Percentiles rank a stretch among this genome's conserved stretches.
Conservation (phyloP, 2,113 vertebrate genomes). For the Gopherus flavomarginatus region DNA sequence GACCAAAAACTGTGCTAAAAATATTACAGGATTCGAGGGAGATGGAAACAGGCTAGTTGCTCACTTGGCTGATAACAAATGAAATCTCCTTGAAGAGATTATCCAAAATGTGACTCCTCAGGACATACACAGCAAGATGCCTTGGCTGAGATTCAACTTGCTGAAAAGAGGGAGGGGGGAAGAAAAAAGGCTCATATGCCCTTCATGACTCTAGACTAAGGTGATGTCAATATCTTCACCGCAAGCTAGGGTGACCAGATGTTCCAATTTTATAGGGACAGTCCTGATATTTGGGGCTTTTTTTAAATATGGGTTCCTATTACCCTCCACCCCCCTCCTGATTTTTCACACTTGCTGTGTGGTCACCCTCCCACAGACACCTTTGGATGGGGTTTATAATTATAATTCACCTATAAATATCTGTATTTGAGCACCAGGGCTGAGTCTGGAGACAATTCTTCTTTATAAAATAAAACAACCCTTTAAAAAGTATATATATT, state of each 20-base stretch:
- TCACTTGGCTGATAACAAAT: not conserved
- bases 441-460: not conserved
- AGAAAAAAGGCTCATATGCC: fast-evolving
- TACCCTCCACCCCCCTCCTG: too few relatives aligned
- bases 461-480: fast-evolving
- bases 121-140: not conserved
- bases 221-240: fast-evolving
- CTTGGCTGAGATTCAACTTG: not conserved
- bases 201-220: fast-evolving
- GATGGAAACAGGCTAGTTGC: not conserved
- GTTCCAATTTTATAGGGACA: too few relatives aligned
- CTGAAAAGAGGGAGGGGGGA: not conserved
- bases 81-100: not conserved
- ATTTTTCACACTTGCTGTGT: too few relatives aligned
- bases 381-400: fast-evolving
- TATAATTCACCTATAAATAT: fast-evolving
- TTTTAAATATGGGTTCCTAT: too few relatives aligned
- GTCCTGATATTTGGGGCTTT: too few relatives aligned
- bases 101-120: not conserved
- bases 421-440: not conserved
- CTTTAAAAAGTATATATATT: not conserved
- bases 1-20: not conserved
- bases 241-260: not conserved
- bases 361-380: not conserved
- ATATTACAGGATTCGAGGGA: not conserved